phyloP scores from a whole-genome alignment of 2,888 invertebrate species.

The Colostygia pectinataria region DNA sequence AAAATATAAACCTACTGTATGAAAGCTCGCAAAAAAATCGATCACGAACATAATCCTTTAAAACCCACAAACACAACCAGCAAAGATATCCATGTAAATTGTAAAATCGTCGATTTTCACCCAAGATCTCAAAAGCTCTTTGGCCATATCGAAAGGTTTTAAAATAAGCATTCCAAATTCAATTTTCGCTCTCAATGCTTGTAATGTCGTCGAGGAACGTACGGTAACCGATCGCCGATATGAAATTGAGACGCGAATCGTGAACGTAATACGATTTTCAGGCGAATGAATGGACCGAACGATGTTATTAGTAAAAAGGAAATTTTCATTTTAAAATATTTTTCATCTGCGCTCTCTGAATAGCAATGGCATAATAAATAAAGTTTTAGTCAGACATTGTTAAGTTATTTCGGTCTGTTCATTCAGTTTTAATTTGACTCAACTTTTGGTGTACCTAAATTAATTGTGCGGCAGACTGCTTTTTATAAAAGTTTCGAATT shows the following conservation, averaged over 20 bases:
- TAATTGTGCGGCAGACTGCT: background rate
- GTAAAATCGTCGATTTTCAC: conserved; percentile 9
- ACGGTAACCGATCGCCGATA: conserved; percentile 50
- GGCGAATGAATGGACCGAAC: conserved; percentile 25
- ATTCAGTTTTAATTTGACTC: conserved; percentile 15
- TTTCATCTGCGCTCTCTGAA: conserved; percentile 18
- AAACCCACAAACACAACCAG: conserved; percentile 6
- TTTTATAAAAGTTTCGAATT: background rate
- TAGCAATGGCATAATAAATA: conserved; percentile 21
- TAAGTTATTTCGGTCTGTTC: conserved; percentile 8
- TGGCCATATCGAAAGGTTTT: conserved; percentile 35
- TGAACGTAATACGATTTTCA: conserved; percentile 48
- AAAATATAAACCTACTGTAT: too few species aligned
- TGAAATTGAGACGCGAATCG: conserved; percentile 54
- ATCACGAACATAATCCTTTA: conserved; percentile 1
- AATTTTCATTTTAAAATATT: conserved; percentile 27
- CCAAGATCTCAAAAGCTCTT: conserved; percentile 17
- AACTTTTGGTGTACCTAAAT: background rate
- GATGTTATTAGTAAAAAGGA: conserved; percentile 34
- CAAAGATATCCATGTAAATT: conserved; percentile 6
- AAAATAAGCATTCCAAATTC: conserved; percentile 55
- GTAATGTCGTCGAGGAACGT: conserved; percentile 49
- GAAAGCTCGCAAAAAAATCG: conserved; percentile 16
- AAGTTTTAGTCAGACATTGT: conserved; percentile 21
- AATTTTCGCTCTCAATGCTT: conserved; percentile 58